Evolutionary conservation across 2,797 vertebrate species (phyloP).

Genomic region (Thalassophryne amazonica): DNA sequence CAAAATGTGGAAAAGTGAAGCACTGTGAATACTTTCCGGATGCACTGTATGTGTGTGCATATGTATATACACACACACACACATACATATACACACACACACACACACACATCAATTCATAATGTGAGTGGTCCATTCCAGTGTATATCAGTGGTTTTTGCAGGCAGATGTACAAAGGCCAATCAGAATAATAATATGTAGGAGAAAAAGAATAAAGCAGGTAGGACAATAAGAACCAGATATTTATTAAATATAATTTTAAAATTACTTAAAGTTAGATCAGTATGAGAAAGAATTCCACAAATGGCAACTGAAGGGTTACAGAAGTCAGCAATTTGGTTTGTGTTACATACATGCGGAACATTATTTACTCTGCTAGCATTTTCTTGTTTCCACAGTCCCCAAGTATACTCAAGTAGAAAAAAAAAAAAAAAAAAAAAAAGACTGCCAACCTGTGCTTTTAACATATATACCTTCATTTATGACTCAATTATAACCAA

Average conservation of each 20-base stretch:
- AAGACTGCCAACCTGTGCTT: not conserved
- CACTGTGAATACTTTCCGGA: too few species aligned
- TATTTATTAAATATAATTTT: slow-evolving; percentile 86
- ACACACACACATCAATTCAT: too few species aligned
- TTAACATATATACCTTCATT: not conserved
- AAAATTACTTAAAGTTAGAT: slow-evolving; percentile 74
- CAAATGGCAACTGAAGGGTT: slow-evolving; percentile 66
- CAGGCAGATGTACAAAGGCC: too few species aligned
- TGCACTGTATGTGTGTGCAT: too few species aligned
- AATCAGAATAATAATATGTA: too few species aligned
- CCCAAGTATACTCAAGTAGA: slow-evolving; percentile 19
- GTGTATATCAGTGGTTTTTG: too few species aligned
- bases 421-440: too few species aligned
- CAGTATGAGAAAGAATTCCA: slow-evolving; percentile 69
- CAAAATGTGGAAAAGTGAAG: too few species aligned
- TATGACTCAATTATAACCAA: slow-evolving; percentile 5
- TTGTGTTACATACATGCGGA: slow-evolving; percentile 67
- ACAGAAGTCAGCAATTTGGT: slow-evolving; percentile 62
- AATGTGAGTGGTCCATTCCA: too few species aligned
- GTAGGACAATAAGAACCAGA: slow-evolving; percentile 77
- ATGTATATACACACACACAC: too few species aligned
- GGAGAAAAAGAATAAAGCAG: slow-evolving; percentile 1
- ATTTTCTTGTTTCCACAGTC: slow-evolving; percentile 22
- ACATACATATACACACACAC: too few species aligned
- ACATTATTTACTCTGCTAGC: slow-evolving; percentile 41